Conservation (phyloP, 2,888 invertebrate species). For the Philereme transversata region DNA sequence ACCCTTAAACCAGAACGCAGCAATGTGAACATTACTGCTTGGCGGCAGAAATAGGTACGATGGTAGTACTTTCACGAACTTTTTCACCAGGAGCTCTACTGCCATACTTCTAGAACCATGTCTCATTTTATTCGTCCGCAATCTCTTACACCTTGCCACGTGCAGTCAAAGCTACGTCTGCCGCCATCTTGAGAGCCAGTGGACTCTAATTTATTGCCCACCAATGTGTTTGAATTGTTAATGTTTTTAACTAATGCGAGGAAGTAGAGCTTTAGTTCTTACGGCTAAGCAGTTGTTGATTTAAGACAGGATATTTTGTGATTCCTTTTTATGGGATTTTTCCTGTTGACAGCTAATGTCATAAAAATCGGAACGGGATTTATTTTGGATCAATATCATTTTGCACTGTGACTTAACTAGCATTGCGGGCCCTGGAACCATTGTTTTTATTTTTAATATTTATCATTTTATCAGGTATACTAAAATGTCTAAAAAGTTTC, state of each 20-base stretch:
- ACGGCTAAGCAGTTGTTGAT: conserved; percentile 20
- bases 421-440: too few relatives aligned
- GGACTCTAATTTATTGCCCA: conserved; percentile 73
- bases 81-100: too few relatives aligned
- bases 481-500: background rate
- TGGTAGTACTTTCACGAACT: too few relatives aligned
- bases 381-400: too few relatives aligned
- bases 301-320: conserved; percentile 15
- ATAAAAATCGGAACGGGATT: too few relatives aligned
- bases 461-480: background rate
- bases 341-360: background rate
- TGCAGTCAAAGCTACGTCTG: conserved; percentile 63
- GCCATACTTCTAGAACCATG: background rate
- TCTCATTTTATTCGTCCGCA: conserved; percentile 20
- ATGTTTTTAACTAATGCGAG: conserved; percentile 59
- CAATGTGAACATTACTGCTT: too few relatives aligned
- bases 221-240: conserved; percentile 80
- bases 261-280: conserved; percentile 36
- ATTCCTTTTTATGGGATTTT: conserved; percentile 1
- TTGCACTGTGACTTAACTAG: too few relatives aligned
- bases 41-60: too few relatives aligned
- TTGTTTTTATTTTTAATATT: too few relatives aligned
- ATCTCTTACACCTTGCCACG: conserved; percentile 40
- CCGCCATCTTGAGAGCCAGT: conserved; percentile 73
- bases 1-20: too few relatives aligned